These are phyloP conservation scores for Coregonus sp. DNA, from an alignment of 2,797 vertebrate genomes.

Conservation along the genomic window DNA sequence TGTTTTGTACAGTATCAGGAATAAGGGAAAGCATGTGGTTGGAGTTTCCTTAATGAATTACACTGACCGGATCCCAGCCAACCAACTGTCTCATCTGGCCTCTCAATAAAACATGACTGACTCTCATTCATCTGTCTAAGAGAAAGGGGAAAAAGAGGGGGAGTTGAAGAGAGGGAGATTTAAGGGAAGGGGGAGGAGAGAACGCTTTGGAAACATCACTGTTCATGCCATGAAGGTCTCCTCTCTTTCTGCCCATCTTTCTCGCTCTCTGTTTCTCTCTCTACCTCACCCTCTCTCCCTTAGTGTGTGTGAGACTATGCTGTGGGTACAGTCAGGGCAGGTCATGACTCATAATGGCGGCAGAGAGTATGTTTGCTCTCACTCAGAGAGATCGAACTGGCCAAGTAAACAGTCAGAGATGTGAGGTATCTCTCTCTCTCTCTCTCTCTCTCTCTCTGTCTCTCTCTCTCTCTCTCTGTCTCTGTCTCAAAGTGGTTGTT, in stretches of 20 bases:
- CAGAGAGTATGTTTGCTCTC: neutral
- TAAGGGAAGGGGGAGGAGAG: neutral
- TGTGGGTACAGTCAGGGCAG: neutral
- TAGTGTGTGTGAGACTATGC: neutral
- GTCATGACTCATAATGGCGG: neutral
- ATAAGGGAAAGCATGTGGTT: neutral
- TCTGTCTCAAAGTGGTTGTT: neutral
- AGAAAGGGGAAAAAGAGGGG: conserved; percentile 3
- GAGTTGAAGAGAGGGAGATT: neutral
- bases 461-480: neutral
- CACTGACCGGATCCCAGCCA: conserved; percentile 29
- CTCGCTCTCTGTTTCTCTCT: conserved; percentile 5
- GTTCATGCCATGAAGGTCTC: neutral
- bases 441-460: neutral
- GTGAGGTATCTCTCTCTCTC: no score
- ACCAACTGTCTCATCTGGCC: conserved; percentile 46
- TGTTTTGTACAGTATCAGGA: conserved; percentile 6
- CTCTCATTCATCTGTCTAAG: conserved; percentile 35
- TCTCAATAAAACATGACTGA: conserved; percentile 36
- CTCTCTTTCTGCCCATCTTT: neutral
- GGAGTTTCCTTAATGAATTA: conserved; percentile 42
- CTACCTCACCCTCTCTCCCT: neutral
- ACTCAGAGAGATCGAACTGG: neutral
- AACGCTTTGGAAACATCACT: neutral
- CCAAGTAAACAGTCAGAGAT: no score